Evolutionary conservation across 2,888 invertebrate species (phyloP).

Genomic region (Elysia crispata): DNA sequence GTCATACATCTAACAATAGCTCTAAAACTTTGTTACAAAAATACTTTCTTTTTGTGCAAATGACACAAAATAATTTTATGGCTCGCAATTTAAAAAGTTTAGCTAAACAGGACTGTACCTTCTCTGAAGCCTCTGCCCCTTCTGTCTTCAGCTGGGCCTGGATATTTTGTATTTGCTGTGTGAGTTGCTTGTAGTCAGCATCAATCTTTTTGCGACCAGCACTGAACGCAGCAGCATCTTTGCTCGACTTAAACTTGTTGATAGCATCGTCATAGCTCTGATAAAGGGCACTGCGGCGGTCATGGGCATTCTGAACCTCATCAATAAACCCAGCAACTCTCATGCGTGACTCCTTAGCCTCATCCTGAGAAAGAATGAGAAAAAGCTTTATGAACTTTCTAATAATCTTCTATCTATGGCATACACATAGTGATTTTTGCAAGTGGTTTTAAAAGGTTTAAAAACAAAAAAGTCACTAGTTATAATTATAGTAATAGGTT

Average conservation of each 20-base stretch:
- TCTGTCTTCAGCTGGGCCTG: slow-evolving; percentile 81
- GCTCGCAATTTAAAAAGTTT: no score
- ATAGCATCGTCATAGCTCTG: slow-evolving; percentile 82
- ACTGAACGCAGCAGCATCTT: slow-evolving; percentile 79
- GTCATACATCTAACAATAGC: no score
- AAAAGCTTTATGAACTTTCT: neutral
- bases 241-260: slow-evolving; percentile 81
- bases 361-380: slow-evolving; percentile 76
- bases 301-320: slow-evolving; percentile 81
- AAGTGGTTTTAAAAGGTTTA: no score
- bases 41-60: no score
- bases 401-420: no score
- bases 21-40: no score
- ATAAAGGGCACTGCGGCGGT: slow-evolving; percentile 82
- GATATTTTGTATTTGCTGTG: slow-evolving; percentile 80
- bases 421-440: no score
- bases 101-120: slow-evolving; percentile 73
- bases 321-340: slow-evolving; percentile 79
- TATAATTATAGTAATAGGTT: no score
- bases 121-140: slow-evolving; percentile 82
- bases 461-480: no score
- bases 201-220: slow-evolving; percentile 81
- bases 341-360: slow-evolving; percentile 80
- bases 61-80: no score
- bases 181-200: slow-evolving; percentile 81